phyloP scores from a whole-genome alignment of 2,888 invertebrate genomes.

The Cyclophora albipunctata region DNA sequence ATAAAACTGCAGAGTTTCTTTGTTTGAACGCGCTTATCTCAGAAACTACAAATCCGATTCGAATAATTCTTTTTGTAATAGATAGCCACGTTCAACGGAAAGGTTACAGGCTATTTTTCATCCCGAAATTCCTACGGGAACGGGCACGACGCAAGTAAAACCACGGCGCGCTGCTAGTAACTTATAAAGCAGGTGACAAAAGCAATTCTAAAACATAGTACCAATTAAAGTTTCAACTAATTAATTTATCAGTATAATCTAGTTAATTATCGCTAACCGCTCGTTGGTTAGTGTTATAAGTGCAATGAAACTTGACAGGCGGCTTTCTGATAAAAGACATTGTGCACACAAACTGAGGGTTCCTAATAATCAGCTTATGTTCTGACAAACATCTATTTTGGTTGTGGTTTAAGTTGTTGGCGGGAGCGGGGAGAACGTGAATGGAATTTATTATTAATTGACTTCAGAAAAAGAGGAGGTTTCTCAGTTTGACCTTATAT shows the following conservation, averaged over 20 bases:
- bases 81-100: too few relatives aligned
- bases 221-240: background rate
- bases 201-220: too few relatives aligned
- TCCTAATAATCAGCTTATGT: slow-evolving; percentile 49
- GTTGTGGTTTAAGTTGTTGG: slow-evolving; percentile 16
- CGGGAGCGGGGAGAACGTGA: slow-evolving; percentile 20
- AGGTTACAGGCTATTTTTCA: too few relatives aligned
- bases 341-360: slow-evolving; percentile 46
- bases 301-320: slow-evolving; percentile 19
- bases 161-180: too few relatives aligned
- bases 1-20: too few relatives aligned
- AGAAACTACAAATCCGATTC: too few relatives aligned
- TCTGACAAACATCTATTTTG: slow-evolving; percentile 43
- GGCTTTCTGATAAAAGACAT: slow-evolving; percentile 30
- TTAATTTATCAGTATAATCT: slow-evolving; percentile 10
- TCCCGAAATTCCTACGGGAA: too few relatives aligned
- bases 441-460: background rate
- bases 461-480: background rate
- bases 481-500: background rate
- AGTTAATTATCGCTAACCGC: too few relatives aligned
- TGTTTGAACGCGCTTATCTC: too few relatives aligned
- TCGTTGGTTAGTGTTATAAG: slow-evolving; percentile 2
- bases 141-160: too few relatives aligned
- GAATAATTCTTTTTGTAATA: too few relatives aligned
- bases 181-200: too few relatives aligned